Conservation (phyloP, 2,797 vertebrate species). For the Phataginus tetradactyla region DNA sequence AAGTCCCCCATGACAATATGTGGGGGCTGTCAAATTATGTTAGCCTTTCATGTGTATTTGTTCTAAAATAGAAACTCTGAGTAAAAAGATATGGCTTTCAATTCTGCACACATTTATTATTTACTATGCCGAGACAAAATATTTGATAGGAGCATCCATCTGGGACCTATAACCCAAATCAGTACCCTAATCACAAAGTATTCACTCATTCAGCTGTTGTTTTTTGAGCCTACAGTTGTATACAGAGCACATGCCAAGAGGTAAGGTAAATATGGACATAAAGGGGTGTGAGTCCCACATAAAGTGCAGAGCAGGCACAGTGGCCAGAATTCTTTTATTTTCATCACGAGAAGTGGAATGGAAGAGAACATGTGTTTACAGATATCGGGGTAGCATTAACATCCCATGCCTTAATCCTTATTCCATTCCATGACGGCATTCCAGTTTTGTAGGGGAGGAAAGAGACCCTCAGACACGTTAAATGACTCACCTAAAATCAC, state of each 20-base stretch:
- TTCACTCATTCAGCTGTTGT: neutral
- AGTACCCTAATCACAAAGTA: neutral
- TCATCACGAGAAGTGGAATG: neutral
- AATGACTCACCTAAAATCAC: slow-evolving; percentile 8
- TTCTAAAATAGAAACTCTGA: neutral
- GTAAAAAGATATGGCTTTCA: neutral
- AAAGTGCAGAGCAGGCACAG: neutral
- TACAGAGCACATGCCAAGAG: neutral
- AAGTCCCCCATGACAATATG: neutral
- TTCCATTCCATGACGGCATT: neutral
- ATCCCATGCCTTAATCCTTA: neutral
- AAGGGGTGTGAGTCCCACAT: neutral
- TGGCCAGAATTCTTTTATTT: neutral
- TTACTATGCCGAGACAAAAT: neutral
- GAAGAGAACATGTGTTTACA: neutral
- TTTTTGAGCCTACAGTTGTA: neutral
- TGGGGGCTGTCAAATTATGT: neutral
- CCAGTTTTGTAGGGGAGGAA: neutral
- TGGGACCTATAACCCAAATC: neutral
- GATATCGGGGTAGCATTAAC: neutral
- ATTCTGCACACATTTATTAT: neutral
- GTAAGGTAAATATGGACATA: neutral
- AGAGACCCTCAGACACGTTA: neutral
- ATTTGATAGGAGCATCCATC: neutral
- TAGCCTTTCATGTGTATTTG: neutral